Evolutionary conservation across 37 sponge, comb jelly and placozoan species (phyloP).

Genomic region (Theonella swinhoei): DNA sequence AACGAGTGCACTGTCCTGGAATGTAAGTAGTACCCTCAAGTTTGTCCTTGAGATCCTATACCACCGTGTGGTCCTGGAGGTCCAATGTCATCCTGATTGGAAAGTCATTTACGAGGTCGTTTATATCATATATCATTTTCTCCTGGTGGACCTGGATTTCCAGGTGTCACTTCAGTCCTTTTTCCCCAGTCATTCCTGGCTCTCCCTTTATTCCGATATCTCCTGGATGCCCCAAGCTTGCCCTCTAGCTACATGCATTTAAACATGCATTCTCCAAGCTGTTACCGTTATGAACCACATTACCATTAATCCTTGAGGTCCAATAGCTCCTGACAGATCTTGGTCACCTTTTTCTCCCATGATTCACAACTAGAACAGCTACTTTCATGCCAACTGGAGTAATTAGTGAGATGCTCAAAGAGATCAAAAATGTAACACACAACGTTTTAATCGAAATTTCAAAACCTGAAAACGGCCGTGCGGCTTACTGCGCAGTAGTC

Average conservation of each 20-base stretch:
- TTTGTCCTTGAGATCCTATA: conserved; percentile 27
- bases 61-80: conserved; percentile 31
- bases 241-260: conserved; percentile 42
- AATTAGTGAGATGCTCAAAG: too few relatives aligned
- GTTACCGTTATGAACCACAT: too few relatives aligned
- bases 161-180: conserved; percentile 50
- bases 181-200: conserved; percentile 16
- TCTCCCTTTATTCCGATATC: conserved; percentile 50
- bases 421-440: too few relatives aligned
- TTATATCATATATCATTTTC: conserved; percentile 14
- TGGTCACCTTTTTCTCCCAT: conserved; percentile 38
- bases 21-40: not conserved
- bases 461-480: not conserved
- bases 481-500: not conserved
- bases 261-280: too few relatives aligned
- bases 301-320: conserved; percentile 46
- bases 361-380: not conserved
- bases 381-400: too few relatives aligned
- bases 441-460: too few relatives aligned
- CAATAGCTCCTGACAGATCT: conserved; percentile 1
- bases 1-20: not conserved
- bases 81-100: conserved; percentile 43
- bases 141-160: conserved; percentile 55
- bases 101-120: not conserved
- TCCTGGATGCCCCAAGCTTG: conserved; percentile 49